Percentiles rank a stretch among this genome's conserved stretches.
These are phyloP conservation scores for Phorcus lineatus DNA, from an alignment of 2,888 invertebrate genomes.

Conservation along the genomic window DNA sequence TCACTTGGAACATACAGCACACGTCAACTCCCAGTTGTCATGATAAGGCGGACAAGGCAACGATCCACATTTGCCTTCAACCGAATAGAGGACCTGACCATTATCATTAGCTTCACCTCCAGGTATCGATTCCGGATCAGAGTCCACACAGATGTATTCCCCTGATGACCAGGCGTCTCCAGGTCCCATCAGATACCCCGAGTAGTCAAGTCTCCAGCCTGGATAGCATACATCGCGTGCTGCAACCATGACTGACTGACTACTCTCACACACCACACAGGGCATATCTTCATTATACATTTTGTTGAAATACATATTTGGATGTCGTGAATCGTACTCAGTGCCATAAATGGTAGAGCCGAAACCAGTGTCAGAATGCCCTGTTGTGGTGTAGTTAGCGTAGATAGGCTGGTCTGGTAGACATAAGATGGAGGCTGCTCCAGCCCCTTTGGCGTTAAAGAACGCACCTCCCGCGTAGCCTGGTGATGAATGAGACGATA, in stretches of 20 bases:
- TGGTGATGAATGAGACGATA: not conserved
- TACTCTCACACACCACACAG: not conserved
- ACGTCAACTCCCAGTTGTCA: constrained; percentile 31
- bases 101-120: constrained; percentile 22
- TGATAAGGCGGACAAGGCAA: constrained; percentile 35
- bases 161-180: not conserved
- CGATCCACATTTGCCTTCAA: constrained; percentile 33
- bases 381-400: not conserved
- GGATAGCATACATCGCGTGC: not conserved
- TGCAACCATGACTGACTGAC: not conserved
- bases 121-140: constrained; percentile 29
- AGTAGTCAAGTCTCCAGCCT: not conserved
- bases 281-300: not conserved
- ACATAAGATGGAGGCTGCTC: not conserved
- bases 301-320: not conserved
- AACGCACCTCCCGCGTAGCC: not conserved
- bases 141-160: constrained; percentile 35
- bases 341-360: not conserved
- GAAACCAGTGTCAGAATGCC: not conserved
- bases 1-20: constrained; percentile 28
- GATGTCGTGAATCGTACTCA: not conserved
- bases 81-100: constrained; percentile 37
- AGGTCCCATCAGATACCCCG: not conserved
- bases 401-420: not conserved
- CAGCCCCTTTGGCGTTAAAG: not conserved